Evolutionary conservation across 1,140 invertebrate genomes (phyloP).

Genomic region (Drosophila parvula): DNA sequence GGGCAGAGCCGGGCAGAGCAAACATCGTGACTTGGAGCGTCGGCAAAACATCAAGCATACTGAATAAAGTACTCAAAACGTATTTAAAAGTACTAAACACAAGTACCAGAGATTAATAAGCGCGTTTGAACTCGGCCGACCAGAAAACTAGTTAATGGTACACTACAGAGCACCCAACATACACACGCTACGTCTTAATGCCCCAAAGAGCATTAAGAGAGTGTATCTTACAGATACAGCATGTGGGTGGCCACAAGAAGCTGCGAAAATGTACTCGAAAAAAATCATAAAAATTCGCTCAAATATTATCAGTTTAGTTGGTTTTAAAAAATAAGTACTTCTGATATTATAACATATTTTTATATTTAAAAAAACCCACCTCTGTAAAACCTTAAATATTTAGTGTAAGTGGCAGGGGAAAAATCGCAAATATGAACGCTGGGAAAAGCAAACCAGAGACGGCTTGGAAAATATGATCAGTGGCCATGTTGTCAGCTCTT

Average conservation of each 20-base stretch:
- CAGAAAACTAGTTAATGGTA: constrained; percentile 81
- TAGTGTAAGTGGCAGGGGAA: neutral
- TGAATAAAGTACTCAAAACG: constrained; percentile 83
- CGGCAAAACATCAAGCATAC: constrained; percentile 81
- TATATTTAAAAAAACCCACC: too few species aligned
- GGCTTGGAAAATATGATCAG: constrained; percentile 38
- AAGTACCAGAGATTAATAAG: constrained; percentile 84
- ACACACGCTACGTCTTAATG: neutral
- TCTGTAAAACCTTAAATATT: too few species aligned
- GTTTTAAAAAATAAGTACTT: neutral
- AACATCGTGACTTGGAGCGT: constrained; percentile 74
- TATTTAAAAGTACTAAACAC: constrained; percentile 83
- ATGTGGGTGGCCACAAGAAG: constrained; percentile 11
- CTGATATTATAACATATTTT: too few species aligned
- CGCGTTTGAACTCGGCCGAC: constrained; percentile 83
- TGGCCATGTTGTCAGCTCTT: constrained; percentile 34
- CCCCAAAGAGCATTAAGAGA: constrained; percentile 3
- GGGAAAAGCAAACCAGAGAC: neutral
- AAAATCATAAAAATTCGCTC: too few species aligned
- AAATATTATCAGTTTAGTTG: too few species aligned
- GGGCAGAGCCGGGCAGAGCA: constrained; percentile 26
- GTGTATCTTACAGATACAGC: neutral
- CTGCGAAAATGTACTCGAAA: neutral
- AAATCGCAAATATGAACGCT: neutral
- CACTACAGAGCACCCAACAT: constrained; percentile 7